phyloP scores from a whole-genome alignment of 2,888 invertebrate genomes.

The Taenaris catops region DNA sequence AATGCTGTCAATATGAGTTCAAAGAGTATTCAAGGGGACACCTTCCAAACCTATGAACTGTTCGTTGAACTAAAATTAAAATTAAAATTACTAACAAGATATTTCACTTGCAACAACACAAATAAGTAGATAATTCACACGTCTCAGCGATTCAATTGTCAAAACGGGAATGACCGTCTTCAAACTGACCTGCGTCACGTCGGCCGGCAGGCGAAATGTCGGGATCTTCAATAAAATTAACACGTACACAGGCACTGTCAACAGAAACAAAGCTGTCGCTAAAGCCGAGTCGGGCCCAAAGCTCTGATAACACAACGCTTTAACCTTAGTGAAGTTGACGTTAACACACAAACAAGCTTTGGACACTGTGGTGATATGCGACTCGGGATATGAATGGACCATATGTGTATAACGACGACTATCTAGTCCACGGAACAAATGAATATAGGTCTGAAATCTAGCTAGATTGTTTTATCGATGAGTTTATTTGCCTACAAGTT shows the following conservation, averaged over 20 bases:
- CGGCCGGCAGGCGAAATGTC: slow-evolving; percentile 37
- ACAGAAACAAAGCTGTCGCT: slow-evolving; percentile 27
- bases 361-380: slow-evolving; percentile 1
- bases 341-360: slow-evolving; percentile 5
- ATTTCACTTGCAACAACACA: no score
- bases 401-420: neutral
- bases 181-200: slow-evolving; percentile 50
- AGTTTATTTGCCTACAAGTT: no score
- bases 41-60: no score
- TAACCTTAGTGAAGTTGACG: slow-evolving; percentile 11
- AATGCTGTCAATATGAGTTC: no score
- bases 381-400: slow-evolving; percentile 3
- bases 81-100: no score
- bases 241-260: slow-evolving; percentile 32
- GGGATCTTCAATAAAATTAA: slow-evolving; percentile 47
- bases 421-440: no score
- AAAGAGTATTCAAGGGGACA: no score
- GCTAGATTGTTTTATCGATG: no score
- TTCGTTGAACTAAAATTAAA: no score
- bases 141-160: slow-evolving; percentile 69
- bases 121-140: no score
- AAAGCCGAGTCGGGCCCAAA: slow-evolving; percentile 9
- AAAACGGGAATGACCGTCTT: slow-evolving; percentile 34
- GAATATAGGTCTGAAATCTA: no score
- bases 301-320: slow-evolving; percentile 15